phyloP scores from a whole-genome alignment of 2,888 invertebrate species.

The Panorpa germanica region DNA sequence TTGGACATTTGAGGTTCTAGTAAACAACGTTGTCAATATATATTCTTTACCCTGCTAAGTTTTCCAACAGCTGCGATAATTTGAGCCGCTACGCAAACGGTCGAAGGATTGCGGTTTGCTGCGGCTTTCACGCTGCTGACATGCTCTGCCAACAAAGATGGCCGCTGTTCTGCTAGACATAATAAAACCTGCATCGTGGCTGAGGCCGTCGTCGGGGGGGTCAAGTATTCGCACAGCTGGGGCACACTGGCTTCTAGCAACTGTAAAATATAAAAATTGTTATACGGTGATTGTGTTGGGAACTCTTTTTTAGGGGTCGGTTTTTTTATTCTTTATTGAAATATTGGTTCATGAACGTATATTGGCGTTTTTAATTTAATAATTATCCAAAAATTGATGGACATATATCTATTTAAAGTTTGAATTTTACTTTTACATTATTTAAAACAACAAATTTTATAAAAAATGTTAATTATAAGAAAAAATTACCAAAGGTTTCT shows the following conservation, averaged over 20 bases:
- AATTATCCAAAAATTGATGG: too few species aligned
- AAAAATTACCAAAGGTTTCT: slow-evolving; percentile 47
- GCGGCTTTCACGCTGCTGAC: slow-evolving; percentile 45
- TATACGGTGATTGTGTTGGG: neutral
- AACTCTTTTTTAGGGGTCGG: slow-evolving; percentile 3
- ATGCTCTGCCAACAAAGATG: slow-evolving; percentile 51
- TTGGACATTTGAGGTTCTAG: too few species aligned
- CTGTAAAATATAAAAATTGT: slow-evolving; percentile 23
- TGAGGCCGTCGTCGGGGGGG: slow-evolving; percentile 29
- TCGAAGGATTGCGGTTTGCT: slow-evolving; percentile 43
- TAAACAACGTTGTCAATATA: too few species aligned
- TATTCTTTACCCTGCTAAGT: slow-evolving; percentile 36
- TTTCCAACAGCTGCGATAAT: slow-evolving; percentile 53
- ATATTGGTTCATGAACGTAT: too few species aligned
- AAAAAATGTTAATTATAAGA: slow-evolving; percentile 32
- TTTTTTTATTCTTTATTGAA: too few species aligned
- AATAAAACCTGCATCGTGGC: slow-evolving; percentile 56
- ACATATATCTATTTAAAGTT: too few species aligned
- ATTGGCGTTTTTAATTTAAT: too few species aligned
- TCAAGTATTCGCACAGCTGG: slow-evolving; percentile 59
- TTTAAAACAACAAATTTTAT: slow-evolving; percentile 25
- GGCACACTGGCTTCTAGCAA: slow-evolving; percentile 65
- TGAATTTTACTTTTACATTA: too few species aligned
- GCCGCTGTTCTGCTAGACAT: slow-evolving; percentile 50
- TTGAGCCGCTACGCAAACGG: slow-evolving; percentile 45